Evolutionary conservation across 2,888 invertebrate genomes (phyloP).

Genomic region (Mongoloraphidia duomilia): DNA sequence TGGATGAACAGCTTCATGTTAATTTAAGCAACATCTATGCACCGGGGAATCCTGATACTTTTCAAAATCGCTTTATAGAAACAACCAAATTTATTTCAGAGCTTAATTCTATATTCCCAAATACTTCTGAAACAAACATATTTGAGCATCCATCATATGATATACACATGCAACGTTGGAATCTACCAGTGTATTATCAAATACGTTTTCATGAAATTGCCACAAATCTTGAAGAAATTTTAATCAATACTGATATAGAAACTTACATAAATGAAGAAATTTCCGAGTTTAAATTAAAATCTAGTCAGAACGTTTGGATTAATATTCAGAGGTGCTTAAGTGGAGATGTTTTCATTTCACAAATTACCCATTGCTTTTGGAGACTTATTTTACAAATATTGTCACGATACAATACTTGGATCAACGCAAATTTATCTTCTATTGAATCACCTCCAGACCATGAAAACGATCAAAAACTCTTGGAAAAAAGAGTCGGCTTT

Average conservation of each 20-base stretch:
- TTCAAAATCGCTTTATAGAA: slow-evolving; percentile 67
- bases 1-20: slow-evolving; percentile 67
- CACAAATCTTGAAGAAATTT: slow-evolving; percentile 41
- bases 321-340: slow-evolving; percentile 48
- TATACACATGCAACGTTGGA: slow-evolving; percentile 70
- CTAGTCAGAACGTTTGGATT: slow-evolving; percentile 36
- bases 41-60: slow-evolving; percentile 80
- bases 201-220: slow-evolving; percentile 90
- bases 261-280: slow-evolving; percentile 20
- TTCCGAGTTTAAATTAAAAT: slow-evolving; percentile 33
- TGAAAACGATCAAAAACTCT: too few species aligned
- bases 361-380: slow-evolving; percentile 73
- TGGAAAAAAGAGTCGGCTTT: slow-evolving; percentile 31
- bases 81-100: slow-evolving; percentile 61
- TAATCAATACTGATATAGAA: slow-evolving; percentile 21
- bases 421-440: slow-evolving; percentile 24
- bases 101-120: slow-evolving; percentile 50
- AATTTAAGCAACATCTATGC: slow-evolving; percentile 75
- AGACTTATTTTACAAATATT: slow-evolving; percentile 75
- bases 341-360: slow-evolving; percentile 61
- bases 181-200: slow-evolving; percentile 92
- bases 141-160: slow-evolving; percentile 55
- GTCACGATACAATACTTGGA: slow-evolving; percentile 66
- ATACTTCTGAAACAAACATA: slow-evolving; percentile 38
- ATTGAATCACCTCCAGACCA: too few species aligned